A percentile compares a stretch with the other conserved stretches of the same genome.
Conservation (phyloP, 2,797 vertebrate species). For the Brotula barbata region DNA sequence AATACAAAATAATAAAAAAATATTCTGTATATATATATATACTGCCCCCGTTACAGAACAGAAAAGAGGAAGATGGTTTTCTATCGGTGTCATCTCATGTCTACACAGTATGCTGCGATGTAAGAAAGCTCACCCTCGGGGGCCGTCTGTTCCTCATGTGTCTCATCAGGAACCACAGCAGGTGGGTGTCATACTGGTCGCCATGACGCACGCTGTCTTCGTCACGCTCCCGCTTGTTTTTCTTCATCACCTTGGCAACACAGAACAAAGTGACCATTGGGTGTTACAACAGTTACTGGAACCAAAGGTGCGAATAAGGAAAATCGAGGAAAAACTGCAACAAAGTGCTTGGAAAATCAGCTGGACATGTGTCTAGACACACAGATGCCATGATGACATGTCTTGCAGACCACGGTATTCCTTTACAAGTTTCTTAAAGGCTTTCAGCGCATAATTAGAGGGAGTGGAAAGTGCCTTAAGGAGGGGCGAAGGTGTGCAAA, state of each 20-base stretch:
- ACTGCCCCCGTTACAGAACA: too few relatives aligned
- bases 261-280: conserved; percentile 7
- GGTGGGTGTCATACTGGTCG: conserved; percentile 93
- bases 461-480: too few relatives aligned
- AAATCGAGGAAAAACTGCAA: not conserved
- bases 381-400: too few relatives aligned
- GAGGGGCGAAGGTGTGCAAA: too few relatives aligned
- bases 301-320: not conserved
- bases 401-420: too few relatives aligned
- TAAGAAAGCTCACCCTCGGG: conserved; percentile 80
- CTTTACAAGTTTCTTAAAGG: too few relatives aligned
- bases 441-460: too few relatives aligned
- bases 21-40: not conserved
- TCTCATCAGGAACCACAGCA: conserved; percentile 98
- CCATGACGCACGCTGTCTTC: conserved; percentile 92
- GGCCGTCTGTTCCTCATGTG: conserved; percentile 93
- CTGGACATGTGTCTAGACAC: not conserved
- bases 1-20: too few relatives aligned
- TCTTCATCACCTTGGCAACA: conserved; percentile 89
- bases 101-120: not conserved
- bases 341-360: not conserved
- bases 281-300: not conserved
- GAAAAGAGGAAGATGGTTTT: too few relatives aligned
- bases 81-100: too few relatives aligned
- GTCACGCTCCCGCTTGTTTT: conserved; percentile 94